Percentiles rank a stretch among this genome's conserved stretches.
phyloP scores from a whole-genome alignment of 2,888 invertebrate genomes.

The Drosophila fulvimacula region DNA sequence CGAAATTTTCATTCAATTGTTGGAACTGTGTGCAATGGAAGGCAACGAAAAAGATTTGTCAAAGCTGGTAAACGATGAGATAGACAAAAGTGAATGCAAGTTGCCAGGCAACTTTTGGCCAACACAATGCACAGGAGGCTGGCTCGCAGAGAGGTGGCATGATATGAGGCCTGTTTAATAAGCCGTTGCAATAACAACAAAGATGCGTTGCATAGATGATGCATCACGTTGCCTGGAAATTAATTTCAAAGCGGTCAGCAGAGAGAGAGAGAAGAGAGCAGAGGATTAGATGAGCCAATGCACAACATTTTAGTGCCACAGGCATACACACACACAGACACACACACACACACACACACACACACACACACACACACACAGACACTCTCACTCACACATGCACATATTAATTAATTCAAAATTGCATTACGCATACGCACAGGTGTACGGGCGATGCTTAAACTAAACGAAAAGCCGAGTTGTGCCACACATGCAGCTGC shows the following conservation, averaged over 20 bases:
- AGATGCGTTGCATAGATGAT: slow-evolving; percentile 26
- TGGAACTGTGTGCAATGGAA: slow-evolving; percentile 39
- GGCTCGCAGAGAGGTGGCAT: not conserved
- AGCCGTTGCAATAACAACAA: slow-evolving; percentile 45
- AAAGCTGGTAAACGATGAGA: slow-evolving; percentile 26
- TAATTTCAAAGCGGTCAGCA: slow-evolving; percentile 66
- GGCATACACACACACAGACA: slow-evolving; percentile 36
- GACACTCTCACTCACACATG: slow-evolving; percentile 15
- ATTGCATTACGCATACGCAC: slow-evolving; percentile 76
- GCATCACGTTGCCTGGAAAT: slow-evolving; percentile 67
- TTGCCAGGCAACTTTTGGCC: slow-evolving; percentile 51
- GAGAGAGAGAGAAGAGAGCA: slow-evolving; percentile 14
- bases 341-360: no score
- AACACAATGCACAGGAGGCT: slow-evolving; percentile 9
- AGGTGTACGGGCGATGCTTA: slow-evolving; percentile 55
- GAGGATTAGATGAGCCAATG: slow-evolving; percentile 60
- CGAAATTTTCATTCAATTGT: slow-evolving; percentile 29
- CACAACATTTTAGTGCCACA: slow-evolving; percentile 68
- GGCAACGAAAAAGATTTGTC: slow-evolving; percentile 27
- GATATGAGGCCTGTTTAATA: slow-evolving; percentile 36
- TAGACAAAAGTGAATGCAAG: slow-evolving; percentile 52
- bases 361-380: slow-evolving; percentile 1
- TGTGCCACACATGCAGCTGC: slow-evolving; percentile 33
- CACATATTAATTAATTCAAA: slow-evolving; percentile 75
- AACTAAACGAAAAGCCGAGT: slow-evolving; percentile 41